Conservation (phyloP, 2,797 vertebrate species). For the Dicrostonyx torquatus region DNA sequence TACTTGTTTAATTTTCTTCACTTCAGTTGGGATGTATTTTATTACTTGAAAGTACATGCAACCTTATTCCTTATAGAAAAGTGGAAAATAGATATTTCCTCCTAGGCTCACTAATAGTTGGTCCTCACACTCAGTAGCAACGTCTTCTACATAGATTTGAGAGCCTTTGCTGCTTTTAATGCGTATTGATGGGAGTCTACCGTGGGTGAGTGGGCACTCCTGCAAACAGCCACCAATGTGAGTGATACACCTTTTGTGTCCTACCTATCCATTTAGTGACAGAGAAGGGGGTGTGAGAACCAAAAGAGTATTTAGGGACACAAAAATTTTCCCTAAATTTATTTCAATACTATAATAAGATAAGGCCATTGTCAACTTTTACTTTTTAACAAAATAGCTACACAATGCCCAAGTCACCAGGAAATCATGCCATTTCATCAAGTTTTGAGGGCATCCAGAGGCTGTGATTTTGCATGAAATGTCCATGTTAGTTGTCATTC, state of each 20-base stretch:
- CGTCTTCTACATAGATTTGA: not conserved
- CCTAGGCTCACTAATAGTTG: not conserved
- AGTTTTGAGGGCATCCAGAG: not conserved
- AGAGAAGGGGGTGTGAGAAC: not conserved
- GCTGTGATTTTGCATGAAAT: not conserved
- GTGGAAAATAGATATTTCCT: constrained; percentile 13
- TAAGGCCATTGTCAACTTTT: constrained; percentile 2
- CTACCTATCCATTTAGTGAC: not conserved
- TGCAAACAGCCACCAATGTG: not conserved
- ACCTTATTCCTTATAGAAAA: not conserved
- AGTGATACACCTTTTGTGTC: not conserved
- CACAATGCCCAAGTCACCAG: not conserved
- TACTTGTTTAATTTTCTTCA: constrained; percentile 6
- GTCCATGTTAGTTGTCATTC: not conserved
- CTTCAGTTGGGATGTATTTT: not conserved
- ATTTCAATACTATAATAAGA: constrained; percentile 26
- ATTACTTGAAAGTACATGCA: constrained; percentile 36
- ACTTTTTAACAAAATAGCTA: constrained; percentile 13
- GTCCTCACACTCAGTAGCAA: not conserved
- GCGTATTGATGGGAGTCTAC: not conserved
- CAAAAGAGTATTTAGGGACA: not conserved
- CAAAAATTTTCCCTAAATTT: not conserved
- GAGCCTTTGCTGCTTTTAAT: not conserved
- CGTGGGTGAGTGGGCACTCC: not conserved
- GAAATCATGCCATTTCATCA: not conserved